These are phyloP conservation scores for Enteromius anoplus DNA, from an alignment of 2,797 vertebrate genomes.

Conservation along the genomic window DNA sequence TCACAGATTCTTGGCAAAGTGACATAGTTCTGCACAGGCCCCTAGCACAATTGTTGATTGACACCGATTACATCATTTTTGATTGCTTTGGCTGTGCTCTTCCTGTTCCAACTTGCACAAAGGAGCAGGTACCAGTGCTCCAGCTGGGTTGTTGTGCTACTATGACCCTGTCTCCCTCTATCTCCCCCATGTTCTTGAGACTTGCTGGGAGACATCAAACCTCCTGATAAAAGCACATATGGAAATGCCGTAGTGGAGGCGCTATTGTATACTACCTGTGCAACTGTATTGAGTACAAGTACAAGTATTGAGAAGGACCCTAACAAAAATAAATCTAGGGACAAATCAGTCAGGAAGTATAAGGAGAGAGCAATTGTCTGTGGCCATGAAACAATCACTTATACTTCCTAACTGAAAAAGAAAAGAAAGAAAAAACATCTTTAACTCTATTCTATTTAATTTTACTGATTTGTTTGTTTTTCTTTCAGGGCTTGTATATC, in stretches of 20 bases:
- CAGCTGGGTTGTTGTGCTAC: not conserved
- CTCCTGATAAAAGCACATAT: not conserved
- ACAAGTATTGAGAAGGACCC: not conserved
- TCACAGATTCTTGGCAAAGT: not conserved
- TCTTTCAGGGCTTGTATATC: slow-evolving; percentile 88
- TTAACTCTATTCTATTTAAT: not conserved
- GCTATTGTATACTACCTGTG: not conserved
- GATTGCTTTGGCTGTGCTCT: not conserved
- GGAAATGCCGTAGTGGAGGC: not conserved
- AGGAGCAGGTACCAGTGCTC: not conserved
- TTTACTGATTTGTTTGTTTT: not conserved
- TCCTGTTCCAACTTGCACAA: not conserved
- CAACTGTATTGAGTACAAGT: not conserved
- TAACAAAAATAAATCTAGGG: not conserved
- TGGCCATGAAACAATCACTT: not conserved
- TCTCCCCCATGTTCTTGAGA: not conserved
- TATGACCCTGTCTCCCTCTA: not conserved
- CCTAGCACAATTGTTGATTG: no score
- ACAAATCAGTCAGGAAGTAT: not conserved
- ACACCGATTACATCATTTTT: not conserved
- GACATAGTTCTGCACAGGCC: not conserved
- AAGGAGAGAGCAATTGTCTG: not conserved
- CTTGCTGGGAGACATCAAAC: not conserved
- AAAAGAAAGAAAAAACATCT: no score
- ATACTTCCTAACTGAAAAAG: no score